Evolutionary conservation across 2,797 vertebrate species (phyloP).

Genomic region (Nannoperca australis): DNA sequence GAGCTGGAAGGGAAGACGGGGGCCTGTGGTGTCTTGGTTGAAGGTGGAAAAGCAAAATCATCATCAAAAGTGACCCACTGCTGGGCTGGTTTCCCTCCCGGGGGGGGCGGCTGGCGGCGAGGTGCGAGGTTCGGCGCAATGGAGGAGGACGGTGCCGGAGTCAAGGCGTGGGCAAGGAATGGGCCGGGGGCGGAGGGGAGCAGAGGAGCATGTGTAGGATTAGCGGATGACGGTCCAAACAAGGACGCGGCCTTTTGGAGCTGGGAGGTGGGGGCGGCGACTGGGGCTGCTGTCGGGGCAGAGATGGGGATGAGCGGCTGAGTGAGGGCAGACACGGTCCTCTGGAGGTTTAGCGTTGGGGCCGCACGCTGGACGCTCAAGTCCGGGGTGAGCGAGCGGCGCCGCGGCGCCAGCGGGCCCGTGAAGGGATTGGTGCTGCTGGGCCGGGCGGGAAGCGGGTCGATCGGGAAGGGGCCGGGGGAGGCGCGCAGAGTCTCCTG

Average conservation of each 20-base stretch:
- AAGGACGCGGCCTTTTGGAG: slow-evolving; percentile 70
- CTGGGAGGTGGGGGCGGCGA: slow-evolving; percentile 39
- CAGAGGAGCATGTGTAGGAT: slow-evolving; percentile 41
- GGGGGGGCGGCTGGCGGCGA: slow-evolving; percentile 55
- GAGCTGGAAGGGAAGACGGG: slow-evolving; percentile 56
- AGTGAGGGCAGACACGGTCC: slow-evolving; percentile 64
- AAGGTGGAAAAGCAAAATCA: slow-evolving; percentile 69
- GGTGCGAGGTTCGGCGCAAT: slow-evolving; percentile 46
- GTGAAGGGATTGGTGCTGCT: slow-evolving; percentile 88
- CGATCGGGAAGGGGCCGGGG: slow-evolving; percentile 82
- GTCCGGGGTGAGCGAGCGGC: slow-evolving; percentile 81
- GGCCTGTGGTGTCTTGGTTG: slow-evolving; percentile 57
- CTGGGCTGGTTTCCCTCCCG: slow-evolving; percentile 76
- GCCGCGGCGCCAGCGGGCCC: slow-evolving; percentile 68
- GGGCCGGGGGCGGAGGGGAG: slow-evolving; percentile 29
- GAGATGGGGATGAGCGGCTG: slow-evolving; percentile 67
- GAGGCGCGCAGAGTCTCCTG: slow-evolving; percentile 86
- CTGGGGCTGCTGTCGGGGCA: slow-evolving; percentile 36
- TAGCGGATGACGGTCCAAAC: slow-evolving; percentile 51
- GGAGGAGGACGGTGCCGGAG: slow-evolving; percentile 55
- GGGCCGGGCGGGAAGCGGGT: slow-evolving; percentile 80
- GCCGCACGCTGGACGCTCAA: slow-evolving; percentile 69
- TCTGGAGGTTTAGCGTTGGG: slow-evolving; percentile 66
- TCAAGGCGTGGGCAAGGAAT: slow-evolving; percentile 54
- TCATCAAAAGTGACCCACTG: slow-evolving; percentile 98